Evolutionary conservation across 2,113 vertebrate genomes (phyloP), one percentile per base, ranked within the genome.

Genomic region (Bufo bufo): DNA sequence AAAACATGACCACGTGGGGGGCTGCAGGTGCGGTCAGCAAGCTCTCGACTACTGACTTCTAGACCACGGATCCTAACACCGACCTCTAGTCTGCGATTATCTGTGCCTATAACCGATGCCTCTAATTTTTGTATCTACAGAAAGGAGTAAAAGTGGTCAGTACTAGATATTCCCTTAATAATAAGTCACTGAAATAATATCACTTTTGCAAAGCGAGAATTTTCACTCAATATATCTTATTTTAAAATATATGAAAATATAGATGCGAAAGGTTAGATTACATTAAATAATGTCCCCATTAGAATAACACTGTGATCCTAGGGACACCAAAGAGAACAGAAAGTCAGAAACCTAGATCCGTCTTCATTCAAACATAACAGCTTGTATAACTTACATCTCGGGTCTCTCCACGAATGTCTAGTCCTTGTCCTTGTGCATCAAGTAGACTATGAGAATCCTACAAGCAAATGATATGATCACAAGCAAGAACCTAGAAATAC

Each of bases 41-140:
- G 96, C 91, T 98, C 97, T 2, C 96, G 97, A 90, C 97, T 98
- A 95, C 96, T 98, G 91, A 97, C 97, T 90, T 97, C 97, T 89
- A 97, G 95, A 1, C 97, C 97, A 71, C 96, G 91, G 81, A 98
- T 97, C 77, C 97, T 90, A 84, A 97, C 96, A 0, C 95, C 94
- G 33, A 49, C 85, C 17, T 89, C 85, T 63, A 33, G 1, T 94
- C 92, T 1, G 85, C 6, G 54, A 89, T 77, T 0, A 92, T 93
- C 14, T 23, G 89, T 87, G 50, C 0, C 94, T 85, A 33, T 89
- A 82, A 82, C 91, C 7, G 20, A 71, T 82, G 1, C 94, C 12
- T 74, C 80, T 47, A 17, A 58, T 82, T 71, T 66, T 45, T 4
- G 78, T 43, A n/a, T 77, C 88, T 89, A 43, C 61, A 61, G 33